phyloP scores from a whole-genome alignment of 1,140 invertebrate species.

The Halesus radiatus region DNA sequence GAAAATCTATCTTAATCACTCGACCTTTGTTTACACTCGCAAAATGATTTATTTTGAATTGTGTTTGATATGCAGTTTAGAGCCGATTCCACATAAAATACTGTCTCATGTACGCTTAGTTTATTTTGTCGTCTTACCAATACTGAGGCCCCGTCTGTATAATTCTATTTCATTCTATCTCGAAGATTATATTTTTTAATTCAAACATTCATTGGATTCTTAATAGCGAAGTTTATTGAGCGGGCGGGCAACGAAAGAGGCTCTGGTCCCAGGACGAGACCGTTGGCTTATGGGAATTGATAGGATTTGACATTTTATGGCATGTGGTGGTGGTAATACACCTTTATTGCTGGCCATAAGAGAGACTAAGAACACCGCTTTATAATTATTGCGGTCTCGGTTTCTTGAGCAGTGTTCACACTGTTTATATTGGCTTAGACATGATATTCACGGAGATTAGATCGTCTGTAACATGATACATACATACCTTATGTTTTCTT shows the following conservation, averaged over 20 bases:
- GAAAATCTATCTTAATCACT: too few species aligned
- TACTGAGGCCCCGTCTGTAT: too few species aligned
- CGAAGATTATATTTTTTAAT: slow-evolving; percentile 8
- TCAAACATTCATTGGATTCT: neutral
- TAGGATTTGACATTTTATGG: slow-evolving; percentile 28
- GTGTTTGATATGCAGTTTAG: too few species aligned
- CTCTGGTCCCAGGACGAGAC: neutral
- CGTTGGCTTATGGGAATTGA: neutral
- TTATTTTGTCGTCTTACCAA: too few species aligned
- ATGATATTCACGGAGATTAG: too few species aligned
- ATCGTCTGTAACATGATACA: too few species aligned
- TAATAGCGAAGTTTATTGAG: slow-evolving; percentile 9
- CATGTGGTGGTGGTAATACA: slow-evolving; percentile 10
- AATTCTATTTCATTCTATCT: neutral
- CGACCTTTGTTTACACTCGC: too few species aligned
- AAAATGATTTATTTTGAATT: too few species aligned
- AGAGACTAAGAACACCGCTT: slow-evolving; percentile 9
- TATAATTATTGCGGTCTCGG: slow-evolving; percentile 24
- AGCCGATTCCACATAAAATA: too few species aligned
- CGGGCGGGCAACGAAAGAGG: neutral
- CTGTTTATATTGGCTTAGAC: neutral
- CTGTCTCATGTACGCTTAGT: too few species aligned
- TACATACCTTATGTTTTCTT: too few species aligned
- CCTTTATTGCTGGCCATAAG: neutral
- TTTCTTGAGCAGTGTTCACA: slow-evolving; percentile 1